Evolutionary conservation across 2,797 vertebrate species (phyloP).

Genomic region (Sebastolobus alascanus): DNA sequence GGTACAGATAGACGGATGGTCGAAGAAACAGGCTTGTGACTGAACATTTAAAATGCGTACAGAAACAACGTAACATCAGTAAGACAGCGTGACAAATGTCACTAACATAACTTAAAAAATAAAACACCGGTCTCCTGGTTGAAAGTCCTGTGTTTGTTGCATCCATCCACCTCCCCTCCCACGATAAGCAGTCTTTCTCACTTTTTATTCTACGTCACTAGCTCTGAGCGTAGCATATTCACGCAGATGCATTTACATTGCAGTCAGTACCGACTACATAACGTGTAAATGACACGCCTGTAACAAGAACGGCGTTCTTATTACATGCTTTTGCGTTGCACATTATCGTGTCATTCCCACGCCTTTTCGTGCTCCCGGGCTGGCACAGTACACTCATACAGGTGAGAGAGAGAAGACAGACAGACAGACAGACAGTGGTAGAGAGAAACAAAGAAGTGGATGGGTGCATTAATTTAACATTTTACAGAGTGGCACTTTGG

Average conservation of each 20-base stretch:
- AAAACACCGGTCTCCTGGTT: too few species aligned
- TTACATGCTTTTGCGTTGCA: too few species aligned
- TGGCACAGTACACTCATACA: slow-evolving; percentile 5
- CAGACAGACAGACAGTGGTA: slow-evolving; percentile 14
- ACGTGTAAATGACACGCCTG: not conserved
- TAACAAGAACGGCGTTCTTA: not conserved
- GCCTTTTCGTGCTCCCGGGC: not conserved
- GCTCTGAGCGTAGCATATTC: not conserved
- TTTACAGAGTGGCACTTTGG: slow-evolving; percentile 76
- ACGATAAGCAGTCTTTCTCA: not conserved
- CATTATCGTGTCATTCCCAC: not conserved
- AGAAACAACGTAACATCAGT: too few species aligned
- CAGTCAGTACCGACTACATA: not conserved
- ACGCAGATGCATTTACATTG: not conserved
- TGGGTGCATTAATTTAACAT: slow-evolving; percentile 73
- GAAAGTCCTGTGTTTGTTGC: not conserved
- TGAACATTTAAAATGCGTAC: too few species aligned
- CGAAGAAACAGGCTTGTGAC: too few species aligned
- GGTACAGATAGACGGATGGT: too few species aligned
- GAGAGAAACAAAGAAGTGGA: slow-evolving; percentile 42
- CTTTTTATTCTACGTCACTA: not conserved
- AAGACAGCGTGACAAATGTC: too few species aligned
- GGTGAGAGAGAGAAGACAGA: slow-evolving; percentile 12
- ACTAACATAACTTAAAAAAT: too few species aligned
- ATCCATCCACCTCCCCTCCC: not conserved